phyloP scores from a whole-genome alignment of 1,140 invertebrate genomes.

The Drosophila rufa region DNA sequence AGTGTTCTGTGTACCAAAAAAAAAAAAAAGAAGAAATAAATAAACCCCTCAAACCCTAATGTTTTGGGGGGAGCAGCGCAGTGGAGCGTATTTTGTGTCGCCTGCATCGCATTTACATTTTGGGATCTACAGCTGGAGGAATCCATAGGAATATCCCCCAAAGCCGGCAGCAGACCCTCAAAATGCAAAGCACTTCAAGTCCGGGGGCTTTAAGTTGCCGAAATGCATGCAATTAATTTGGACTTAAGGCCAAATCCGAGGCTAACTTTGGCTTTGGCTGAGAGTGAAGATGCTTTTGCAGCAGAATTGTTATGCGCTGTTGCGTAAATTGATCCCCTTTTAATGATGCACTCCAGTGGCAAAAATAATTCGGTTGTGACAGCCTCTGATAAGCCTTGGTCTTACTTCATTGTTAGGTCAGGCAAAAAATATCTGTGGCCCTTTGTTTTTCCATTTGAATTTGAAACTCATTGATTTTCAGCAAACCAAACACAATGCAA shows the following conservation, averaged over 20 bases:
- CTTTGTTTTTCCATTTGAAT: conserved; percentile 3
- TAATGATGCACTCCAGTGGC: conserved; percentile 30
- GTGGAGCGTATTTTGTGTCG: conserved; percentile 43
- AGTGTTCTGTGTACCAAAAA: conserved; percentile 30
- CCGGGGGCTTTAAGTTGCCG: conserved; percentile 39
- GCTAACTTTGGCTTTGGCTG: conserved; percentile 5
- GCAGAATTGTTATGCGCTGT: conserved; percentile 31
- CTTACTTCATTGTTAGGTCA: conserved; percentile 1
- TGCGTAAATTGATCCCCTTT: conserved; percentile 37
- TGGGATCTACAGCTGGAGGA: conserved; percentile 10
- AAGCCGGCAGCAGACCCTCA: conserved; percentile 31
- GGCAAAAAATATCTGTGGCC: background rate
- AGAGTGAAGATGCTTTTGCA: conserved; percentile 7
- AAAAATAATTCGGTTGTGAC: conserved; percentile 25
- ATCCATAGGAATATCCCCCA: conserved; percentile 8
- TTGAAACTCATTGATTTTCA: conserved; percentile 13
- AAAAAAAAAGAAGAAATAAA: conserved; percentile 7
- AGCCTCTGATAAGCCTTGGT: conserved; percentile 17
- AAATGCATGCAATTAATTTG: conserved; percentile 79
- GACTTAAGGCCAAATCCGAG: conserved; percentile 54
- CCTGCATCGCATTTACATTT: conserved; percentile 68
- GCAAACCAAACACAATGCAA: background rate
- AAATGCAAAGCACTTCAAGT: conserved; percentile 66
- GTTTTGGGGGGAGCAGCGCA: conserved; percentile 15
- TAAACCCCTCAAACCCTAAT: conserved; percentile 2